Base-by-base conservation (phyloP, 2,113 vertebrate species). In the Psilopsiagon aymara region DNA sequence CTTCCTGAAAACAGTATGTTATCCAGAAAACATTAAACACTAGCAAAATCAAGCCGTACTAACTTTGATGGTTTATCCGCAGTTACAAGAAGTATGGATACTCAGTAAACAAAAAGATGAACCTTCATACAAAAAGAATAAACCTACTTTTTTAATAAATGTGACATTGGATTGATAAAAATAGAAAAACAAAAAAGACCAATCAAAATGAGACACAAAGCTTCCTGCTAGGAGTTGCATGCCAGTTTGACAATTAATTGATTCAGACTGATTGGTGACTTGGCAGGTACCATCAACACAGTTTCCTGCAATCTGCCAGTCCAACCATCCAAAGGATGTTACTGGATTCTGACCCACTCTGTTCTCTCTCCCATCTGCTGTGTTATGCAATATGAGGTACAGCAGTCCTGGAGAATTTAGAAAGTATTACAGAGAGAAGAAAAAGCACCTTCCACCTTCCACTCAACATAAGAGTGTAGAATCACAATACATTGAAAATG, bases 351-450 rank as follows among this genome's bases (percentile, higher is more conserved):
- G 75, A 94, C 92, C 59, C 92, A 69, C 94, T 97, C 84, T 62
- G 39, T 96, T 97, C 90, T 83, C 90, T 96, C 80, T 95, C 57
- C 97, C 97, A 98, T 98, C 97, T 98, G 98, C 88, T 98, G 78
- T 51, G 86, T 94, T 97, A 96, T 96, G 90, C 95, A 94, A 97
- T 97, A 97, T 53, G 80, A 96, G 83, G 51, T 88, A 67, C 86
- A 95, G 83, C 93, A 96, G 88, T 95, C 77, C 89, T 63, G 47
- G 57, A 95, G 95, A 96, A 95, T 81, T 92, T 69, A 33, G 55
- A 52, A 87, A 91, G 81, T 83, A 70, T 13, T 59, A 64, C 59
- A 82, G 75, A 95, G 37, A 47, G 85, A 86, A 91, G 55, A 64
- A 84, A 90, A 81, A 70, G 11, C 35, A 10, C 52, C 33, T 90